Evolutionary conservation across 2,888 invertebrate species (phyloP).

Genomic region (Drosophila rellima): DNA sequence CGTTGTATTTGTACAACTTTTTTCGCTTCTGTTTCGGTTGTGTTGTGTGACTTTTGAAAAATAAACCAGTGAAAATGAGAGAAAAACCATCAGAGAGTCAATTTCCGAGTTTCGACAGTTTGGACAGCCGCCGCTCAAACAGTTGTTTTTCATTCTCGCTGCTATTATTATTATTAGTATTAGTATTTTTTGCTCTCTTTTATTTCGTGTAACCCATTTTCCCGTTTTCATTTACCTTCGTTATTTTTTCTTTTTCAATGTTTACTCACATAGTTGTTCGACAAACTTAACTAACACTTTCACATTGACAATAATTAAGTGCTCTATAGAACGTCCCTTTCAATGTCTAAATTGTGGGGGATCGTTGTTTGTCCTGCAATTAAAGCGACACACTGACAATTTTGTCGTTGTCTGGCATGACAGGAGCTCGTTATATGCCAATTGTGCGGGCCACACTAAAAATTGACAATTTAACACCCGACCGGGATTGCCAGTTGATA

Average conservation of each 20-base stretch:
- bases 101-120: slow-evolving; percentile 57
- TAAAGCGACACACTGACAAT: slow-evolving; percentile 60
- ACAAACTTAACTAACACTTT: slow-evolving; percentile 14
- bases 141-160: not conserved
- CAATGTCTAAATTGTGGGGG: slow-evolving; percentile 64
- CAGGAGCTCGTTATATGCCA: slow-evolving; percentile 64
- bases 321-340: slow-evolving; percentile 1
- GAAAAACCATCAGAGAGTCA: slow-evolving; percentile 46
- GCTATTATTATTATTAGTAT: slow-evolving; percentile 23
- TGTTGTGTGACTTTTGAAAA: slow-evolving; percentile 57
- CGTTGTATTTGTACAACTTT: slow-evolving; percentile 76
- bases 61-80: slow-evolving; percentile 24
- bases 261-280: slow-evolving; percentile 34
- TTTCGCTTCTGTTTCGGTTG: slow-evolving; percentile 46
- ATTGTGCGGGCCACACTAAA: slow-evolving; percentile 53
- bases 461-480: slow-evolving; percentile 68
- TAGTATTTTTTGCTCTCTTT: slow-evolving; percentile 23
- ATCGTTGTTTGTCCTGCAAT: slow-evolving; percentile 60
- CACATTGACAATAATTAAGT: slow-evolving; percentile 54
- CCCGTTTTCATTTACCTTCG: not conserved
- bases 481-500: not conserved
- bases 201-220: slow-evolving; percentile 36
- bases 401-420: slow-evolving; percentile 59
- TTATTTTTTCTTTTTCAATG: slow-evolving; percentile 16
- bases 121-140: slow-evolving; percentile 42